Evolutionary conservation across 2,888 invertebrate species (phyloP).

Genomic region (Neoitamus cyanurus): DNA sequence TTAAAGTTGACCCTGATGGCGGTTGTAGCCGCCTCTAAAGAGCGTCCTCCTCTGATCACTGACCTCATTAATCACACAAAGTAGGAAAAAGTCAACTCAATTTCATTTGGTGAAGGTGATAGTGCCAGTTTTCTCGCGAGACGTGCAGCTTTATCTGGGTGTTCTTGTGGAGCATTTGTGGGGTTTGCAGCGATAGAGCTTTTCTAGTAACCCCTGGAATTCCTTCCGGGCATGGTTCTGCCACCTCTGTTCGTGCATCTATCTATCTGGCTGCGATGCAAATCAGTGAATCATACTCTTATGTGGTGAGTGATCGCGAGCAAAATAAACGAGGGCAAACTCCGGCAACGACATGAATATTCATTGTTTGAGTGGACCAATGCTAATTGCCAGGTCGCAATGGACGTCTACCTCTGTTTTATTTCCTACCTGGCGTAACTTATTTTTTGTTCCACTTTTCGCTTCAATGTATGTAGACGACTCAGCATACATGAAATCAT

Average conservation of each 20-base stretch:
- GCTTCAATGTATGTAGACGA: not conserved
- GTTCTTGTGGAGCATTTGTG: not conserved
- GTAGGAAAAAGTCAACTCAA: not conserved
- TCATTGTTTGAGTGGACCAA: not conserved
- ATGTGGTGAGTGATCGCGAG: not conserved
- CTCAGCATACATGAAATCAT: not conserved
- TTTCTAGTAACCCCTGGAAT: not conserved
- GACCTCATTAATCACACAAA: not conserved
- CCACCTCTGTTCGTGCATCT: not conserved
- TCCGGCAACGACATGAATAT: not conserved
- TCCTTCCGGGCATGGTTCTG: not conserved
- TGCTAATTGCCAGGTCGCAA: not conserved
- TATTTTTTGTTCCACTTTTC: not conserved
- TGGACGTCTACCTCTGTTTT: not conserved
- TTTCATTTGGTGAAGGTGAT: not conserved
- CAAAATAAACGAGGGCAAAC: not conserved
- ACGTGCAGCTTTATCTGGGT: not conserved
- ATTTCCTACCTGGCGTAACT: not conserved
- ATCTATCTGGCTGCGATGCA: not conserved
- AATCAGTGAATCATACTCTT: not conserved
- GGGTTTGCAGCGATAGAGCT: not conserved
- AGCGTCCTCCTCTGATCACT: not conserved
- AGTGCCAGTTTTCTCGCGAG: not conserved
- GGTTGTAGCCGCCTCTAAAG: not conserved
- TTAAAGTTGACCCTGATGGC: not conserved